Evolutionary conservation across 2,888 invertebrate species (phyloP), one percentile per base, ranked within the genome.

Genomic region (Polyommatus iphigenia): DNA sequence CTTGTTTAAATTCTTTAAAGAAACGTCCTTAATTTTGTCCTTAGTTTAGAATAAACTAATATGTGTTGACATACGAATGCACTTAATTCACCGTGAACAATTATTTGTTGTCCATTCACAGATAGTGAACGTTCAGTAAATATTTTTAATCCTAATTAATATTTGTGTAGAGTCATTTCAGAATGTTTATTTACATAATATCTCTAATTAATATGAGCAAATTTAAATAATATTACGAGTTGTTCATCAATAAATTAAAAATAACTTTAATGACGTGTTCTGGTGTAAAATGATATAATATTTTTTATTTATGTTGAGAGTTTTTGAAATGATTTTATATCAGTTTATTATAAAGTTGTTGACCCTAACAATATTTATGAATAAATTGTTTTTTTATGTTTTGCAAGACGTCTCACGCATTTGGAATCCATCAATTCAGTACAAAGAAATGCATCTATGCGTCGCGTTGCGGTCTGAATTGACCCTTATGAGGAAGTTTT

Each of bases 1-100:
- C 54, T 54, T 54, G 54, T 54, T 18, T 54, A 18, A 18, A 54
- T 32, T 67, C 6, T 18, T 5, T 0, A 1, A 62, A 62, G 24
- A 18, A 32, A 18, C 29, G 67, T 67, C 29, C 67, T 67, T 67
- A 29, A 29, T 67, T 67, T 32, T 29, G 32, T 67, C 67, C 32
- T 67, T 32, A 67, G 67, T 67, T 67, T 67, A 18, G 29, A 6
- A 32, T 67, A 67, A 67, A 67, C 67, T 29, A 67, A 67, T 67
- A 67, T 32, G 67, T 32, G 67, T 67, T 67, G 67, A 67, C 67
- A 67, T 67, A 67, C 5, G 67, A 67, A 29, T 67, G 67, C 67
- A 67, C 67, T 32, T 67, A 32, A 67, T 67, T 32, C 29, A 29
- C 67, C 20, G 67, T 32, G 7, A 15, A 18, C 15, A 67, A 15